Evolutionary conservation across 2,888 invertebrate genomes (phyloP).

Genomic region (Sturmia bella): DNA sequence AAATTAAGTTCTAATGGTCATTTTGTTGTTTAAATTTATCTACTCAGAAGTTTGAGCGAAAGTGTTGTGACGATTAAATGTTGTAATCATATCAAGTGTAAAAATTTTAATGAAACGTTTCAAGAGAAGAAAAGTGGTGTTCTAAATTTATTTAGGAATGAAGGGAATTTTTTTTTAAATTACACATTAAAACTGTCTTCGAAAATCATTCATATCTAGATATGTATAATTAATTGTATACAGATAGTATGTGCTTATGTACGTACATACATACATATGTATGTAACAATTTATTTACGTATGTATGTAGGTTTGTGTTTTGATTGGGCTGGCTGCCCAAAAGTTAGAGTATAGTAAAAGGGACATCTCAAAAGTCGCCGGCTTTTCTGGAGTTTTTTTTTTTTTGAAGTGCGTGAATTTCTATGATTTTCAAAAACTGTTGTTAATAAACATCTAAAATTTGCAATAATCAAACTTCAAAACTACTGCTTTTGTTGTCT

Average conservation of each 20-base stretch:
- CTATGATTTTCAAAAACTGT: too few species aligned
- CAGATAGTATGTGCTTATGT: not conserved
- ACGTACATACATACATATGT: not conserved
- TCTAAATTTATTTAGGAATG: not conserved
- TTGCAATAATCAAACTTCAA: too few species aligned
- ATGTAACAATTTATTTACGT: not conserved
- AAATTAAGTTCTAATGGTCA: constrained; percentile 13
- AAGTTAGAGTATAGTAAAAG: too few species aligned
- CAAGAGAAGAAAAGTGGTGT: not conserved
- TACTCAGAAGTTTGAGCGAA: not conserved
- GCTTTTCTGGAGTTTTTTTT: too few species aligned
- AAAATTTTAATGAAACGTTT: constrained; percentile 7
- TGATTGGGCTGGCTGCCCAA: not conserved
- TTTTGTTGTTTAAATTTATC: constrained; percentile 16
- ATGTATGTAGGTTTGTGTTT: not conserved
- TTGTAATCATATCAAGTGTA: constrained; percentile 23
- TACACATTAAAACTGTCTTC: not conserved
- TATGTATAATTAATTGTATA: constrained; percentile 30
- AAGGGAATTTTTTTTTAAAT: constrained; percentile 20
- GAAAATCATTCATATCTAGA: constrained; percentile 22
- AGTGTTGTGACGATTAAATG: constrained; percentile 22
- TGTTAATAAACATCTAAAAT: too few species aligned
- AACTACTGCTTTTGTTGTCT: too few species aligned
- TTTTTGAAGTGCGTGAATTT: too few species aligned
- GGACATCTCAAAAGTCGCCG: too few species aligned